phyloP scores from a whole-genome alignment of 92 coral and sea anemone species.

The Porites rus region DNA sequence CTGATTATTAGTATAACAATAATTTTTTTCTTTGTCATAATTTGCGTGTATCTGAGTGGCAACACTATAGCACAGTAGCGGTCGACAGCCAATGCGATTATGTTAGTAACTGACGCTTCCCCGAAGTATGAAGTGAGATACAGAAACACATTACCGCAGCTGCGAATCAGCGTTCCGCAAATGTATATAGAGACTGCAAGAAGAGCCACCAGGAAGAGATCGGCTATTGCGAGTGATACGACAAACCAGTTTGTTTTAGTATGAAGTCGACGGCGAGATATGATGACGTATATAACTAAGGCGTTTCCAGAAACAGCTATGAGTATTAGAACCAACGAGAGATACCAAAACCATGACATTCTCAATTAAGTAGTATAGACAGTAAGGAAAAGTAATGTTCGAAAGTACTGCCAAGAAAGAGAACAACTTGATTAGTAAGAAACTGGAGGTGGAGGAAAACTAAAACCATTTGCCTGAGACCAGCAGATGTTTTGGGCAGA shows the following conservation, averaged over 20 bases:
- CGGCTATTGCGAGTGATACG: constrained; percentile 24
- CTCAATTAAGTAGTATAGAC: no score
- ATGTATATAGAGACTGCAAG: background rate
- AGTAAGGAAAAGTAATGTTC: no score
- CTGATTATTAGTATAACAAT: background rate
- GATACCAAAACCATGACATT: constrained; percentile 24
- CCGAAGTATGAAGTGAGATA: constrained; percentile 22
- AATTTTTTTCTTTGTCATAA: constrained; percentile 12
- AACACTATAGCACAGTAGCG: constrained; percentile 21
- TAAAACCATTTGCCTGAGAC: no score
- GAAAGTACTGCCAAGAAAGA: no score
- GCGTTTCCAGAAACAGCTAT: constrained; percentile 11
- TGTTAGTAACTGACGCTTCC: background rate
- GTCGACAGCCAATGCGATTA: constrained; percentile 20
- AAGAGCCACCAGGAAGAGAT: background rate
- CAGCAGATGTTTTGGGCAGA: no score
- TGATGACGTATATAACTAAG: constrained; percentile 11
- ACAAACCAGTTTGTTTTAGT: constrained; percentile 32
- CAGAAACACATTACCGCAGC: background rate
- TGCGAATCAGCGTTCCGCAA: background rate
- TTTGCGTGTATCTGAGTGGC: constrained; percentile 7
- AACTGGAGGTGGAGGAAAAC: no score
- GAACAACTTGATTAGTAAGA: no score
- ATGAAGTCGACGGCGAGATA: constrained; percentile 6
- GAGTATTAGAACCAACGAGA: background rate